These are phyloP conservation scores for Sebastes kiyomatsui DNA, from an alignment of 2,797 vertebrate species.

Conservation along the genomic window DNA sequence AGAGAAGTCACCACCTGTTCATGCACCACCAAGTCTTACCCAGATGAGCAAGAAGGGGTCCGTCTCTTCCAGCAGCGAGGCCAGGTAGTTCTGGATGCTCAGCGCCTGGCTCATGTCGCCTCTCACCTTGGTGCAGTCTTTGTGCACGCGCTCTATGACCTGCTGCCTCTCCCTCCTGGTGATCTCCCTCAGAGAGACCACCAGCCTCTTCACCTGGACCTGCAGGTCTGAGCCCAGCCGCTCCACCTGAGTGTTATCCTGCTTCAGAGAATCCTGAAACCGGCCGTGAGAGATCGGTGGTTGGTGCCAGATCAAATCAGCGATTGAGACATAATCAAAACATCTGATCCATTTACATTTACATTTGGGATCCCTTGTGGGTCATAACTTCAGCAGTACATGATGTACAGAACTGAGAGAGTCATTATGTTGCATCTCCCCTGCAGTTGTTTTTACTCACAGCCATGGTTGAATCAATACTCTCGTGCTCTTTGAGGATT, in stretches of 20 bases:
- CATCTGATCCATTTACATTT: neutral
- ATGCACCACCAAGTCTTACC: constrained; percentile 55
- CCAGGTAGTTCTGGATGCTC: constrained; percentile 72
- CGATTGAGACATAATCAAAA: neutral
- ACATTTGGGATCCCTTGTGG: neutral
- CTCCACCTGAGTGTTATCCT: constrained; percentile 70
- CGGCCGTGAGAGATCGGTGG: neutral
- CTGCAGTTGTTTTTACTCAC: constrained; percentile 62
- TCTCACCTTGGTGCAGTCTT: constrained; percentile 66
- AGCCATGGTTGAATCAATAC: constrained; percentile 51
- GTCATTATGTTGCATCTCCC: neutral
- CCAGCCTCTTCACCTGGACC: constrained; percentile 72
- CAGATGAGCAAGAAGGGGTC: constrained; percentile 84
- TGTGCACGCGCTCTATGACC: constrained; percentile 55
- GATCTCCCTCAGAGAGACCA: constrained; percentile 68
- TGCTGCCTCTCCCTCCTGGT: constrained; percentile 72
- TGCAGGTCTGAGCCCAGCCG: constrained; percentile 70
- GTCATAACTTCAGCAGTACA: neutral
- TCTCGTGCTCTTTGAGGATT: constrained; percentile 74
- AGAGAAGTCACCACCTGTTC: neutral
- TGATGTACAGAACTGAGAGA: neutral
- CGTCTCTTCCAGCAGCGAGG: constrained; percentile 71
- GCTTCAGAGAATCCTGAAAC: constrained; percentile 66
- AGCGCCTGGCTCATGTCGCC: constrained; percentile 70
- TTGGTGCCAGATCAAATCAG: neutral